Percentiles rank a stretch among this genome's conserved stretches.
phyloP scores from a whole-genome alignment of 1,140 invertebrate species.

The Micrasema minimum region DNA sequence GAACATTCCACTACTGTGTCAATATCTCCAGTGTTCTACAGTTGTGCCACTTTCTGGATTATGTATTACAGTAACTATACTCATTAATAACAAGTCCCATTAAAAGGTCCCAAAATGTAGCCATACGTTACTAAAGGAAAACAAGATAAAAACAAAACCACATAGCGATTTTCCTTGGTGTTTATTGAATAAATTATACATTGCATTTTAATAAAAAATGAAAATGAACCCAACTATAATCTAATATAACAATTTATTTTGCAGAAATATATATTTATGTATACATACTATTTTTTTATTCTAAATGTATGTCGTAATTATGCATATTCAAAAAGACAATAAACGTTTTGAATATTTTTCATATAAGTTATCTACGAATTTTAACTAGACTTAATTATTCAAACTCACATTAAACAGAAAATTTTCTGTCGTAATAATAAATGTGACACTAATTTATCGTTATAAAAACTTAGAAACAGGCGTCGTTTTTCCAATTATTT shows the following conservation, averaged over 20 bases:
- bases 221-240: constrained; percentile 37
- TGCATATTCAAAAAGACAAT: constrained; percentile 15
- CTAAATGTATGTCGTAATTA: constrained; percentile 28
- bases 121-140: not conserved
- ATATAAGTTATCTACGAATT: constrained; percentile 30
- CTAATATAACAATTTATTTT: constrained; percentile 36
- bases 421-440: constrained; percentile 18
- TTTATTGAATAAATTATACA: constrained; percentile 43
- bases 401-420: constrained; percentile 26
- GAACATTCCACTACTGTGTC: no score
- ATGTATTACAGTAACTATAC: no score
- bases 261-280: constrained; percentile 40
- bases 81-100: no score
- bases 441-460: constrained; percentile 25
- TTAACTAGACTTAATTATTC: constrained; percentile 31
- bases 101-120: no score
- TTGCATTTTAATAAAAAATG: constrained; percentile 36
- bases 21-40: no score
- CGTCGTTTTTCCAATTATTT: constrained; percentile 9
- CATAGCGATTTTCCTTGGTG: constrained; percentile 14
- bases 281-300: constrained; percentile 22
- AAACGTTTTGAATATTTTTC: constrained; percentile 29
- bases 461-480: constrained; percentile 7
- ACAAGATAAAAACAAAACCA: constrained; percentile 11
- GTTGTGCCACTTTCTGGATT: no score